Percentiles rank a stretch among this genome's conserved stretches.
These are phyloP conservation scores for Drosophila funebris DNA, from an alignment of 1,140 invertebrate species.

Conservation along the genomic window DNA sequence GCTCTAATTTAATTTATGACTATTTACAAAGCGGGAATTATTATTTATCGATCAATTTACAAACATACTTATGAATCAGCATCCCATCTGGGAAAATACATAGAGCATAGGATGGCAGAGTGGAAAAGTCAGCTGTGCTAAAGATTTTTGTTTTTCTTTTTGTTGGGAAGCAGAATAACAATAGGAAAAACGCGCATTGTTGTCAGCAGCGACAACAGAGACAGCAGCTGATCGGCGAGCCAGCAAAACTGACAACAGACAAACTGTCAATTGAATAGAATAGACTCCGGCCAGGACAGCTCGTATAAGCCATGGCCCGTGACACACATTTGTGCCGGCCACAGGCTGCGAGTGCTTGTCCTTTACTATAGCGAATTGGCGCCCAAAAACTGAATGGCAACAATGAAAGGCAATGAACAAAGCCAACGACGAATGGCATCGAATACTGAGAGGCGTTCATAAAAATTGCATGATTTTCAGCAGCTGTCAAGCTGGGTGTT, in stretches of 20 bases:
- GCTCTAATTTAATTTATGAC: not conserved
- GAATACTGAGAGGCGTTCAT: slow-evolving; percentile 12
- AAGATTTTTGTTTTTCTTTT: not conserved
- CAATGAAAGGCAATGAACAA: slow-evolving; percentile 31
- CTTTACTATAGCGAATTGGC: slow-evolving; percentile 55
- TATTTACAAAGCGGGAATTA: not conserved
- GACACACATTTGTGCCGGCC: slow-evolving; percentile 64
- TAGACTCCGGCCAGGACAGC: slow-evolving; percentile 4
- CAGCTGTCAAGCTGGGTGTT: slow-evolving; percentile 55
- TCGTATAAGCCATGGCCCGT: slow-evolving; percentile 54
- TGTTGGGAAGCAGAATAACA: slow-evolving; percentile 34
- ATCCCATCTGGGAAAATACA: slow-evolving; percentile 49
- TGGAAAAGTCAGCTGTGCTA: slow-evolving; percentile 19
- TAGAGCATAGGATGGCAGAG: not conserved
- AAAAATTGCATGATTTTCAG: slow-evolving; percentile 72
- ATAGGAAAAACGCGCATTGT: slow-evolving; percentile 51
- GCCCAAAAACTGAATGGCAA: slow-evolving; percentile 54
- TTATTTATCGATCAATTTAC: slow-evolving; percentile 29
- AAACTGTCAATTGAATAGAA: slow-evolving; percentile 49
- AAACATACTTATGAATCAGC: slow-evolving; percentile 14
- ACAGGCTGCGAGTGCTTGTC: slow-evolving; percentile 38
- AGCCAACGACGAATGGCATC: not conserved
- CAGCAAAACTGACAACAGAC: slow-evolving; percentile 30
- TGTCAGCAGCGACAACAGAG: slow-evolving; percentile 26
- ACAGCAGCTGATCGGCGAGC: slow-evolving; percentile 66